A percentile compares a stretch with the other conserved stretches of the same genome.
Conservation (phyloP, 1,140 invertebrate species). For the Adoxophyes honmai region DNA sequence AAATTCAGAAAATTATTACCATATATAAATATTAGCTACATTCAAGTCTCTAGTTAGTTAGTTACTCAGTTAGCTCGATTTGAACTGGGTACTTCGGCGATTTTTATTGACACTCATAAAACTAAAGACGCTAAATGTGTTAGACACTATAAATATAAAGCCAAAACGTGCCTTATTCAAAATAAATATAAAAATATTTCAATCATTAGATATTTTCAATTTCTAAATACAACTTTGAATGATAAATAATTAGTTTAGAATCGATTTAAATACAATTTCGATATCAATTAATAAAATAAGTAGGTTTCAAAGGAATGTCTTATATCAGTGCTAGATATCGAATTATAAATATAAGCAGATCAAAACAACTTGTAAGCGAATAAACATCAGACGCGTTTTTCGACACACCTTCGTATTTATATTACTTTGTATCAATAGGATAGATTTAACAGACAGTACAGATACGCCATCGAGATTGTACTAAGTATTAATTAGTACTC, state of each 20-base stretch:
- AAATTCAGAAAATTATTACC: no score
- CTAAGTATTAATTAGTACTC: no score
- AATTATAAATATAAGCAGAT: slow-evolving; percentile 31
- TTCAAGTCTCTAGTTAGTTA: no score
- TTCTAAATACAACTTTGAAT: not conserved
- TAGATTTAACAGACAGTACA: not conserved
- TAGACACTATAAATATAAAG: not conserved
- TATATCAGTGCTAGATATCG: not conserved
- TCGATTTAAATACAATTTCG: no score
- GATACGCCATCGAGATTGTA: no score
- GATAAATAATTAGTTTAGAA: no score
- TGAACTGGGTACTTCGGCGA: no score
- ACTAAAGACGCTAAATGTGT: no score
- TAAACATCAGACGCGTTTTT: not conserved
- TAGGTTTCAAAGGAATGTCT: not conserved
- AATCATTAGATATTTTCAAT: slow-evolving; percentile 1
- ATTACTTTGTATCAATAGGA: no score
- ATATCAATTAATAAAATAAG: not conserved
- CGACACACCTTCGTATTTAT: not conserved
- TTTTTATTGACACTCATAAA: no score
- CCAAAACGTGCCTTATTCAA: not conserved
- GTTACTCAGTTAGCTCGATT: no score
- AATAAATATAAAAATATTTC: slow-evolving; percentile 2
- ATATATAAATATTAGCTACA: no score
- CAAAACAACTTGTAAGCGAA: not conserved